phyloP scores from a whole-genome alignment of 2,113 vertebrate genomes.

The Lota lota region DNA sequence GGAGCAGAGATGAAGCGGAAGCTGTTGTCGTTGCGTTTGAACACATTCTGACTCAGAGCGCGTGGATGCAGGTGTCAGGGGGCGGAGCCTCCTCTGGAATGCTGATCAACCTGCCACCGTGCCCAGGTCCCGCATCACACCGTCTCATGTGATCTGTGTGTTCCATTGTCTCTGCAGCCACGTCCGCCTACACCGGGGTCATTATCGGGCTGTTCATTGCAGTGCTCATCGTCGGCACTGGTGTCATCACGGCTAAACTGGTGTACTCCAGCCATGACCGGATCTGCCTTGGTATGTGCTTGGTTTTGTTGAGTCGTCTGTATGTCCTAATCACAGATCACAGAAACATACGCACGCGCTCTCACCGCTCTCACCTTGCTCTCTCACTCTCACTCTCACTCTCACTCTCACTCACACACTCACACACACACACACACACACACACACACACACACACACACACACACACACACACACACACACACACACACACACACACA shows the following conservation, averaged over 20 bases:
- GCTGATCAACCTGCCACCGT: slow-evolving; percentile 42
- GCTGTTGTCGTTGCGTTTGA: too few species aligned
- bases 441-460: too few species aligned
- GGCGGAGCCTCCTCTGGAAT: slow-evolving; percentile 39
- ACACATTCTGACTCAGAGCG: background rate
- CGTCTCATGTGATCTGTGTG: background rate
- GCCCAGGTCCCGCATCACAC: slow-evolving; percentile 2
- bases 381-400: too few species aligned
- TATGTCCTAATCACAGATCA: too few species aligned
- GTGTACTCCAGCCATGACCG: slow-evolving; percentile 61
- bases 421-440: too few species aligned
- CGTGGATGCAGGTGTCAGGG: slow-evolving; percentile 5
- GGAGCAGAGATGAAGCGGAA: too few species aligned
- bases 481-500: too few species aligned
- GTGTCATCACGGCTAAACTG: slow-evolving; percentile 47
- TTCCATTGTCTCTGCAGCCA: slow-evolving; percentile 34
- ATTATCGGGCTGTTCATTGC: slow-evolving; percentile 70
- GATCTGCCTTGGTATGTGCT: slow-evolving; percentile 68
- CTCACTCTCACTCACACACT: too few species aligned
- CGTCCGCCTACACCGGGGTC: slow-evolving; percentile 53
- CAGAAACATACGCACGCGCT: too few species aligned
- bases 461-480: too few species aligned
- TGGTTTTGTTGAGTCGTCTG: background rate
- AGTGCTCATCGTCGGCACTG: slow-evolving; percentile 52
- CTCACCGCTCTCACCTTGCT: too few species aligned